Base-by-base conservation (phyloP, 2,113 vertebrate genomes). In the Onychostruthus taczanowskii region DNA sequence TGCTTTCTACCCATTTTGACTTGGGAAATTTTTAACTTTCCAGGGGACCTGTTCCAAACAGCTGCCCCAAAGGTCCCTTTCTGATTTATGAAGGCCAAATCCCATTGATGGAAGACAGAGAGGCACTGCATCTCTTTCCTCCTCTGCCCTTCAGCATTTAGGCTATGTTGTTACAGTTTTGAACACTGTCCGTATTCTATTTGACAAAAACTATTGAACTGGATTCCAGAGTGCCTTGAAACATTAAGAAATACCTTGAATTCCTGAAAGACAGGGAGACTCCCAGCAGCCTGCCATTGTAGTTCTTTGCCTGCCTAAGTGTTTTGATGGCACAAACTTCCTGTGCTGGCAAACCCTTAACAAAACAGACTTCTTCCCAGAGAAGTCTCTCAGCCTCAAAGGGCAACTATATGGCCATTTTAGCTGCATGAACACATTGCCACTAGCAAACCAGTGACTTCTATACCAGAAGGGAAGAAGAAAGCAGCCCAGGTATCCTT, bases 151-250 rank as follows among this genome's bases (percentile, higher is more conserved):
- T 75, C 52, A 37, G 35, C 12, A 59, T 5, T 68, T 20, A 63
- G 44, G 17, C n/a, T 26, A 20, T 0, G 0, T n/a, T 30, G 21
- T 47, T 70, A 27, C 14, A 81, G 18, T 41, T 31, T 21, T 62
- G 46, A 61, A 41, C 13, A 7, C 16, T 68, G 10, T 59, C 33
- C 0, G 0, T 39, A 43, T 44, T 59, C 16, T 26, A 26, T 13
- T 21, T 21, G 30, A 47, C 23, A 67, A 84, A 74, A 62, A 18
- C 24, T 35, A 55, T 10, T 0, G 1, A 58, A 49, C 43, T 81
- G 58, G 28, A 64, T 47, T 63, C 7, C 13, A 61, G 27, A 70
- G 12, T 13, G 13, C 73, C 33, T 43, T 24, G 37, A 59, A 74
- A 66, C 23, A 4, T 61, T 43, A 83, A 76, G n/a, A 91, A 87